Percentiles rank a stretch among this genome's conserved stretches.
phyloP scores from a whole-genome alignment of 2,888 invertebrate species.

The Mimachlamys varia region DNA sequence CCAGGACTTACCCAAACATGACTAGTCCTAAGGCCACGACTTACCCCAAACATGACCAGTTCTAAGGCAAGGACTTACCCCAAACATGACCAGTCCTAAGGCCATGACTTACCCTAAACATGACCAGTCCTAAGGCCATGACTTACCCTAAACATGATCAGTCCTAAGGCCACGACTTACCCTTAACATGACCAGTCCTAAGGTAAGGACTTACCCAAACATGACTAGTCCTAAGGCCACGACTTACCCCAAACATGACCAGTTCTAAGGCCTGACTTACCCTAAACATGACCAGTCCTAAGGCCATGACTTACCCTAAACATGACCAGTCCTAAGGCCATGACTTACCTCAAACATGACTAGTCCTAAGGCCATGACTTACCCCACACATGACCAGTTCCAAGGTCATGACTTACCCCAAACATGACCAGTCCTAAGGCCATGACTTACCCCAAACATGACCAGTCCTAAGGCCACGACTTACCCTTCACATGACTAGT shows the following conservation, averaged over 20 bases:
- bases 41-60: constrained; percentile 89
- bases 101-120: constrained; percentile 92
- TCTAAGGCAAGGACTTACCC: constrained; percentile 93
- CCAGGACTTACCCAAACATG: constrained; percentile 91
- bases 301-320: constrained; percentile 91
- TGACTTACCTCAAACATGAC: constrained; percentile 91
- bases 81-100: constrained; percentile 93
- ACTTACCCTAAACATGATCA: constrained; percentile 92
- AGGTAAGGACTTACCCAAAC: constrained; percentile 88
- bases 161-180: constrained; percentile 92
- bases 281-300: constrained; percentile 94
- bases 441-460: constrained; percentile 90
- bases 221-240: constrained; percentile 95
- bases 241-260: constrained; percentile 91
- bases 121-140: constrained; percentile 94
- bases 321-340: constrained; percentile 95
- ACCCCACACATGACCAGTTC: constrained; percentile 93
- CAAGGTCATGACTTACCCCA: constrained; percentile 91
- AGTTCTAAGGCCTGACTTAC: constrained; percentile 92
- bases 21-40: constrained; percentile 96
- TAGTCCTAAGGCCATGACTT: constrained; percentile 94
- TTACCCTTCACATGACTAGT: constrained; percentile 89
- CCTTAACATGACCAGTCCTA: constrained; percentile 94
- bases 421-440: constrained; percentile 95
- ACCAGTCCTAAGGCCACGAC: constrained; percentile 96